Conservation (phyloP, 2,888 invertebrate species). For the Chesias legatella region DNA sequence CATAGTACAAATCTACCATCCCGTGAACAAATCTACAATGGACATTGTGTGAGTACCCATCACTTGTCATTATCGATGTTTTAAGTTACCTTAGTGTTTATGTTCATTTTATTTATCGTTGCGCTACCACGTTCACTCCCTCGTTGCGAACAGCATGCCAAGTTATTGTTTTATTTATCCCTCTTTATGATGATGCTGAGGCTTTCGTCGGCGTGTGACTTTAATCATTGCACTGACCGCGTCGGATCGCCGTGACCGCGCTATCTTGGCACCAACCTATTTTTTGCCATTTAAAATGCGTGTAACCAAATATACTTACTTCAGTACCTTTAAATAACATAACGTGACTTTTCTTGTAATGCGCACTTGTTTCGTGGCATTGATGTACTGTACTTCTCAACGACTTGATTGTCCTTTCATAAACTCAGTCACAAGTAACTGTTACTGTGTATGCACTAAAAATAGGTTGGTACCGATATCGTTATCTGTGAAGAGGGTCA, state of each 20-base stretch:
- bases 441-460: conserved; percentile 32
- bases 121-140: conserved; percentile 79
- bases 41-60: conserved; percentile 70
- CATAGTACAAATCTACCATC: conserved; percentile 53
- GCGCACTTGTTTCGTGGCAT: conserved; percentile 8
- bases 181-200: conserved; percentile 76
- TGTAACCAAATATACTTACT: conserved; percentile 13
- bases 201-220: conserved; percentile 80
- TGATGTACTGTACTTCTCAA: conserved; percentile 13
- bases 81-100: conserved; percentile 63
- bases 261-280: conserved; percentile 74
- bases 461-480: conserved; percentile 67
- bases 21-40: conserved; percentile 55
- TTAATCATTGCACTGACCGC: conserved; percentile 74
- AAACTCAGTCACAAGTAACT: conserved; percentile 15
- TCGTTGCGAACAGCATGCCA: conserved; percentile 80
- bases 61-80: conserved; percentile 63
- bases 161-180: conserved; percentile 71
- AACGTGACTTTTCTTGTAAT: conserved; percentile 7
- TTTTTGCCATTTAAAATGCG: conserved; percentile 42
- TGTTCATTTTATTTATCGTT: conserved; percentile 67
- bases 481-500: conserved; percentile 59
- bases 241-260: conserved; percentile 69
- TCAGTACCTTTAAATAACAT: conserved; percentile 11
- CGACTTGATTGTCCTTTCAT: conserved; percentile 15